Conservation (phyloP, 2,797 vertebrate genomes). For the Poecilia picta region DNA sequence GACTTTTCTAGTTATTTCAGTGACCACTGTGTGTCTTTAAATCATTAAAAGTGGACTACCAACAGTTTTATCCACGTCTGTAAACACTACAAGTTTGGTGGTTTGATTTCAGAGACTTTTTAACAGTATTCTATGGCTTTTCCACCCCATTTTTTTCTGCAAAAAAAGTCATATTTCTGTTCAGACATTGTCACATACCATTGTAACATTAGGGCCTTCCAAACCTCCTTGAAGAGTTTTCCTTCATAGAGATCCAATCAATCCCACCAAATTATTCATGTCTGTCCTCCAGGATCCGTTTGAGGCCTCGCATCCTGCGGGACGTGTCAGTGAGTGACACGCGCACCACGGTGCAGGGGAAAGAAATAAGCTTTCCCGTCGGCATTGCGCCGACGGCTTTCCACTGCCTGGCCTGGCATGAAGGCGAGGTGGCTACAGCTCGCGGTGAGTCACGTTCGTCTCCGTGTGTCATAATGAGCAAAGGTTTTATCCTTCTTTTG, state of each 20-base stretch:
- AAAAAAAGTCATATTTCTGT: not conserved
- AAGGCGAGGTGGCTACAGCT: conserved; percentile 93
- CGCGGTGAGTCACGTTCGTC: conserved; percentile 79
- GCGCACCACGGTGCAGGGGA: conserved; percentile 86
- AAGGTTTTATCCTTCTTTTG: too few species aligned
- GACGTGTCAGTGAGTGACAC: conserved; percentile 88
- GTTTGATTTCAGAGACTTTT: not conserved
- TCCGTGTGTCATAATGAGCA: not conserved
- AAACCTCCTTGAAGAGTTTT: not conserved
- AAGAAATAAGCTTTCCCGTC: conserved; percentile 89
- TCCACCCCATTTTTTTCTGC: not conserved
- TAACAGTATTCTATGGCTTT: not conserved
- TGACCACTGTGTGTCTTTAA: too few species aligned
- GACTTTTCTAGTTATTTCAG: too few species aligned
- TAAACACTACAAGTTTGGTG: not conserved
- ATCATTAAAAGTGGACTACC: too few species aligned
- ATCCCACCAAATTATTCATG: not conserved
- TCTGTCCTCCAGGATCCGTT: conserved; percentile 80
- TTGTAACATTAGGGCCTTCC: not conserved
- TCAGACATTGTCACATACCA: not conserved
- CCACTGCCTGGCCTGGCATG: conserved; percentile 90
- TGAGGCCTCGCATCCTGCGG: conserved; percentile 87
- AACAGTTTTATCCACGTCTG: too few species aligned
- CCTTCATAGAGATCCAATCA: not conserved
- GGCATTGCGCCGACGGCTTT: conserved; percentile 91